Base-by-base conservation (phyloP, 2,888 invertebrate genomes). In the Melinopterus prodromus region DNA sequence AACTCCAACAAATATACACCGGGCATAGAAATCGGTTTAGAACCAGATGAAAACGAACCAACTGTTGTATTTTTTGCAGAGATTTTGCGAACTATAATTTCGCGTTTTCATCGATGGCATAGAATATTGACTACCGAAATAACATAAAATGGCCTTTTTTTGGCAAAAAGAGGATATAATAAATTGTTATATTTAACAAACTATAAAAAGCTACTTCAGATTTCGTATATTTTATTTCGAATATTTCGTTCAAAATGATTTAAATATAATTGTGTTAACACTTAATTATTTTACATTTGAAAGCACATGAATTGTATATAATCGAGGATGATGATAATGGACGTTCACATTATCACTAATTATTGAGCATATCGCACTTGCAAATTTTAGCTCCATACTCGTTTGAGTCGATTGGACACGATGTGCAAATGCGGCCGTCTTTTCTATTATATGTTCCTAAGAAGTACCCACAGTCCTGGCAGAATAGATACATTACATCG, bases 391-490 rank as follows among this genome's bases (percentile, higher is more conserved):
- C 81, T n/a, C 81, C 81, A 70, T 75, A 79, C 69, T 79, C 81
- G 75, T 71, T 70, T 6, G 81, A 79, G 53, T 81, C 81, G 15
- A 81, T 81, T 6, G 81, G 81, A 70, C 81, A 81, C 9, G 81
- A 81, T 35, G 77, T 79, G 16, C 78, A 75, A 36, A 81, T 78
- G 35, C 76, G 16, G 16, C 84, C 83, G 36, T 82, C 86, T 81
- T 85, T 84, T 76, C 86, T 83, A 78, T 88, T 86, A 79, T 88
- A 90, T 16, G 87, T 86, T 12, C 91, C 92, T 71, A 91, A 86
- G 82, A 86, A 90, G 6, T 87, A 83, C 15, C 89, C 88, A 83
- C 92, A 92, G 26, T 87, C 84, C 38, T 90, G 90, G 82, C 92
- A 91, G 82, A 90, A 91, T 53, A 89, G 79, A 75, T 88, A 85